These are phyloP conservation scores for Desoria tigrina DNA, from an alignment of 2,888 invertebrate genomes.

Conservation along the genomic window DNA sequence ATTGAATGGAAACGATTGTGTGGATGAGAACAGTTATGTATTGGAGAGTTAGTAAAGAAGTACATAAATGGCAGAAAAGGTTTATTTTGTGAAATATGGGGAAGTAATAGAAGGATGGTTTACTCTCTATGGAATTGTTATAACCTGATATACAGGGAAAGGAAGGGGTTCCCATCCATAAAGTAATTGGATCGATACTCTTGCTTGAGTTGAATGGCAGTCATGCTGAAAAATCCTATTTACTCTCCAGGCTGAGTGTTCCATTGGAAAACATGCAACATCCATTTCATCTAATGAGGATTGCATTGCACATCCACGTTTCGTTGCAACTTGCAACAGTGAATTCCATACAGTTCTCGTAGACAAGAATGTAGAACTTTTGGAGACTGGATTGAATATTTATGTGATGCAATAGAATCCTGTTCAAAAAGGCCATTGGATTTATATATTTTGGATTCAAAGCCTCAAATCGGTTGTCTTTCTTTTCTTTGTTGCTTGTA, in stretches of 20 bases:
- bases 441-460: too few species aligned
- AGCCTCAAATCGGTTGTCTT: too few species aligned
- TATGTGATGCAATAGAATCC: too few species aligned
- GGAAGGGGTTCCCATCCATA: conserved; percentile 48
- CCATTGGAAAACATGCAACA: conserved; percentile 49
- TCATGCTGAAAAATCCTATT: conserved; percentile 47
- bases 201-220: conserved; percentile 37
- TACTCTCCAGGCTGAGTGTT: conserved; percentile 27
- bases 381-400: background rate
- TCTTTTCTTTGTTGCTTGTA: too few species aligned
- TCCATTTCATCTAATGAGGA: conserved; percentile 53
- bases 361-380: too few species aligned
- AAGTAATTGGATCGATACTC: conserved; percentile 53
- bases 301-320: conserved; percentile 5
- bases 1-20: too few species aligned
- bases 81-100: conserved; percentile 25
- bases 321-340: conserved; percentile 7
- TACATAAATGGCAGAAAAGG: background rate
- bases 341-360: background rate
- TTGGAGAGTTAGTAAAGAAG: too few species aligned
- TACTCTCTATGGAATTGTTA: conserved; percentile 19
- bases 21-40: too few species aligned
- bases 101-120: conserved; percentile 17
- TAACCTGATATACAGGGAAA: too few species aligned
- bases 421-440: too few species aligned